Evolutionary conservation across 2,113 vertebrate species (phyloP), one percentile per base, ranked within the genome.

Genomic region (Thunnus thynnus): DNA sequence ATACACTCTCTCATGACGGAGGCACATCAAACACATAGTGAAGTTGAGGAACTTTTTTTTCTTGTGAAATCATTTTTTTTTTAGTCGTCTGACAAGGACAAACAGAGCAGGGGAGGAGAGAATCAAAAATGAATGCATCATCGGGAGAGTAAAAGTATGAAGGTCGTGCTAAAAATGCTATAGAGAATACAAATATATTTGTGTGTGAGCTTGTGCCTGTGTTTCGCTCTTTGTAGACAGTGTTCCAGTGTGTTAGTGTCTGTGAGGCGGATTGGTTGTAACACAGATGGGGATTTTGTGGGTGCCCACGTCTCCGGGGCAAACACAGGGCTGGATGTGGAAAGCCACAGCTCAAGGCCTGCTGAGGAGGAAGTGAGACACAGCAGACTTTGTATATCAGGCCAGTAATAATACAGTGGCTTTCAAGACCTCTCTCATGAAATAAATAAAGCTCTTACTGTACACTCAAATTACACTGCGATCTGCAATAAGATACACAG

Each of bases 351-450:
- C 64, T 55, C 55, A 61, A 69, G 76, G 81, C 65, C 64, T 57
- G 67, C 71, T 65, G 20, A 52, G n/a, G 27, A 79, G 50, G 30
- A 41, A 51, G 27, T 27, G 44, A 50, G n/a, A 88, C 75, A 64
- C 69, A 60, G 32, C 72, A 58, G 27, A 55, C 78, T 84, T 81
- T 86, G 66, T 76, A 20, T 57, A 30, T 76, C 55, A 74, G 41
- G n/a, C 80, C 83, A 89, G 58, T 79, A 76, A 87, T 81, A 87
- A 87, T 78, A 77, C 55, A 72, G 47, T 41, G 27, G 55, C 62
- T 73, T 50, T 60, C 48, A 63, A 32, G 54, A 47, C 16, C 36
- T 27, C 47, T 56, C 69, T 58, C 68, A 3, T 20, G 30, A 27
- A 72, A 66, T 73, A 84, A 54, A 84, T 76, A 54, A 46, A 67